Percentiles rank a stretch among this genome's conserved stretches.
These are phyloP conservation scores for Butorides virescens DNA, from an alignment of 2,113 vertebrate genomes.

Conservation along the genomic window DNA sequence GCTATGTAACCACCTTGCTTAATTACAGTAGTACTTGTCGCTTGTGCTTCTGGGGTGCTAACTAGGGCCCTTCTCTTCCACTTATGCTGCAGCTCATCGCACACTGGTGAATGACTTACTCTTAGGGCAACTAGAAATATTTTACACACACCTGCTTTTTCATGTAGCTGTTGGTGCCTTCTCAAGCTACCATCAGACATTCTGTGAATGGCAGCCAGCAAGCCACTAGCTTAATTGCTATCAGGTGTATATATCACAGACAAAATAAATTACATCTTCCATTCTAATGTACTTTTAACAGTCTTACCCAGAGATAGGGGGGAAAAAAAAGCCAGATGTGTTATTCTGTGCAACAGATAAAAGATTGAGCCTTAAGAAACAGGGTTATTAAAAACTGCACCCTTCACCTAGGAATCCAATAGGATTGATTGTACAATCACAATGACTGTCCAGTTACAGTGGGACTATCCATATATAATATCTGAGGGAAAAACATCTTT, in stretches of 20 bases:
- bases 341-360: constrained; percentile 14
- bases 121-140: background rate
- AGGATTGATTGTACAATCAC: constrained; percentile 25
- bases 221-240: background rate
- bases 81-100: accelerated
- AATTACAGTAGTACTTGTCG: background rate
- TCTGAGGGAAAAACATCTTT: constrained; percentile 30
- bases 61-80: background rate
- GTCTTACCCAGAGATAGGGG: background rate
- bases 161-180: background rate
- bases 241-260: background rate
- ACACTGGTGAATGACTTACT: background rate
- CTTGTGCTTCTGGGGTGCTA: background rate
- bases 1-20: background rate
- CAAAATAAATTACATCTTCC: background rate
- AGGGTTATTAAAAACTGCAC: constrained; percentile 37
- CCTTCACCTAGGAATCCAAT: constrained; percentile 43
- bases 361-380: background rate
- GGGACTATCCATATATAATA: background rate
- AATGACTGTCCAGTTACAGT: background rate
- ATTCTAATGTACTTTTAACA: background rate
- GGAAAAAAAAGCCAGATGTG: background rate
- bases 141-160: background rate
- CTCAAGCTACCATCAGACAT: background rate
- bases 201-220: background rate